A percentile compares a stretch with the other conserved stretches of the same genome.
phyloP scores from a whole-genome alignment of 2,113 vertebrate species.

The Prochilodus magdalenae region DNA sequence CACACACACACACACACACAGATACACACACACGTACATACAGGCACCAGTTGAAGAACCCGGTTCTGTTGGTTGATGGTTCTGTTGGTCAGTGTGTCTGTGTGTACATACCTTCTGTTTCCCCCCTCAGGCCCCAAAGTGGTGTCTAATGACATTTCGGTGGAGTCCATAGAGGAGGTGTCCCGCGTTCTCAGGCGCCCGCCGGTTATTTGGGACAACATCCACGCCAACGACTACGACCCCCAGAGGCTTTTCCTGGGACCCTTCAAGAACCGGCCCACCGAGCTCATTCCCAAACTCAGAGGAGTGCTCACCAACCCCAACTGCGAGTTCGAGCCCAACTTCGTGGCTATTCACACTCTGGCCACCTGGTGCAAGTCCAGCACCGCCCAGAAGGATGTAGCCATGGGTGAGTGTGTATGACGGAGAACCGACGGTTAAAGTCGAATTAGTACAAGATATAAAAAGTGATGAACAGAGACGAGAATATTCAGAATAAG shows the following conservation, averaged over 20 bases:
- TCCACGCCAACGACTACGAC: conserved; percentile 98
- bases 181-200: conserved; percentile 91
- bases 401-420: conserved; percentile 96
- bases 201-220: conserved; percentile 98
- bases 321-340: conserved; percentile 98
- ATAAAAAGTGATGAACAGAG: no score
- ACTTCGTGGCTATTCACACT: conserved; percentile 95
- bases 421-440: no score
- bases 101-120: no score
- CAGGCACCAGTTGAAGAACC: no score
- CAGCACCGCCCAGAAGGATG: conserved; percentile 83
- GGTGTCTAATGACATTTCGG: conserved; percentile 95
- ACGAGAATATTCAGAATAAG: no score
- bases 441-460: background rate
- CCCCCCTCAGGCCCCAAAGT: conserved; percentile 90
- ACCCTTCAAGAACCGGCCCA: conserved; percentile 93
- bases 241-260: conserved; percentile 95
- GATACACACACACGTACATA: no score
- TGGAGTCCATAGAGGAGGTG: conserved; percentile 96
- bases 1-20: no score
- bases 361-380: conserved; percentile 96
- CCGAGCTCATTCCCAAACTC: conserved; percentile 91
- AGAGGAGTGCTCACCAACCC: conserved; percentile 96
- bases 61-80: no score
- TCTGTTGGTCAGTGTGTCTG: no score